These are phyloP conservation scores for Ephydatia muelleri DNA, from an alignment of 37 sponge, comb jelly and placozoan species.

Conservation along the genomic window DNA sequence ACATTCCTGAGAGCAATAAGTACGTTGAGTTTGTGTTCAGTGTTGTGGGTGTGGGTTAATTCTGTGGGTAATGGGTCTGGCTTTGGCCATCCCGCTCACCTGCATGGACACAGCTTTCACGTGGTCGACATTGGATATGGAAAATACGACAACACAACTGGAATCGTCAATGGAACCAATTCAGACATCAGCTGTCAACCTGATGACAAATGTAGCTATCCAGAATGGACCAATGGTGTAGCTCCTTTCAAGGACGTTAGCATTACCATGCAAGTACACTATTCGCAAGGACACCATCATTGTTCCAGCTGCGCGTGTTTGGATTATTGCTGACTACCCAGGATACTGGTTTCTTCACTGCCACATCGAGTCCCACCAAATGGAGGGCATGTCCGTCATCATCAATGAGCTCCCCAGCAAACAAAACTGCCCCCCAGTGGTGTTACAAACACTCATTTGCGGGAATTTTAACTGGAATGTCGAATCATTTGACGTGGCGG, in stretches of 20 bases:
- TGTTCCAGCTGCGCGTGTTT: conserved; percentile 63
- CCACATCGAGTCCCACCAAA: conserved; percentile 64
- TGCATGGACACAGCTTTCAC: conserved; percentile 78
- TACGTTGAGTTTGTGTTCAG: conserved; percentile 12
- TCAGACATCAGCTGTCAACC: conserved; percentile 23
- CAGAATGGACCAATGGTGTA: too few relatives aligned
- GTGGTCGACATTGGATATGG: conserved; percentile 62
- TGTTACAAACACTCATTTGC: conserved; percentile 8
- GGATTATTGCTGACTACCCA: conserved; percentile 54
- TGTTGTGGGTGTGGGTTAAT: too few relatives aligned
- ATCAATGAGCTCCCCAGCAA: too few relatives aligned
- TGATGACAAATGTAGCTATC: too few relatives aligned
- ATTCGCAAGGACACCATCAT: too few relatives aligned
- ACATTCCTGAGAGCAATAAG: too few relatives aligned
- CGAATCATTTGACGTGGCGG: too few relatives aligned
- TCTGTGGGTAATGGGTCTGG: not conserved
- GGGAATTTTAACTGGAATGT: too few relatives aligned
- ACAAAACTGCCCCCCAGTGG: conserved; percentile 15
- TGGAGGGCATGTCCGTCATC: conserved; percentile 64
- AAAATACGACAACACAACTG: conserved; percentile 32
- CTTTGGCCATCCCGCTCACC: conserved; percentile 66
- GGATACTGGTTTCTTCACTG: too few relatives aligned
- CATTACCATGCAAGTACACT: not conserved
- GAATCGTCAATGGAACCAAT: not conserved
- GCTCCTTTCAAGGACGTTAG: too few relatives aligned